These are phyloP conservation scores for Onychorhynchus coronatus DNA, from an alignment of 2,113 vertebrate species.

Conservation along the genomic window DNA sequence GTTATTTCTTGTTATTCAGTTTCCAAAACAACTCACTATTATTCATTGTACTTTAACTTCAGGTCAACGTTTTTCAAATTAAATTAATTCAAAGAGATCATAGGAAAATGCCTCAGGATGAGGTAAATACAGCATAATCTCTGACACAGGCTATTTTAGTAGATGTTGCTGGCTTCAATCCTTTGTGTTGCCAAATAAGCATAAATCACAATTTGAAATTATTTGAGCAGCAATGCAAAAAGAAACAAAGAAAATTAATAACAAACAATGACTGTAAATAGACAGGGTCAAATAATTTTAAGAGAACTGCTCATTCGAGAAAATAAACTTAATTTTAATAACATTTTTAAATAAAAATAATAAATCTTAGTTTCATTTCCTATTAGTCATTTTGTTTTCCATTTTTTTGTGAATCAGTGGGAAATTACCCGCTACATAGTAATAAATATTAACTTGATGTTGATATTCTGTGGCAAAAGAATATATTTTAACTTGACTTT, in stretches of 20 bases:
- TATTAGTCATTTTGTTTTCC: background rate
- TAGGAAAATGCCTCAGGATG: slow-evolving; percentile 1
- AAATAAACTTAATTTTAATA: background rate
- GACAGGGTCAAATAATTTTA: background rate
- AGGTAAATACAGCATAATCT: background rate
- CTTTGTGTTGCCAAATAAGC: background rate
- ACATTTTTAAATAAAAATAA: background rate
- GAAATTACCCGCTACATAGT: background rate
- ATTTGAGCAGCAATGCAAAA: background rate
- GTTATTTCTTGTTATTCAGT: background rate
- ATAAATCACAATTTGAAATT: background rate
- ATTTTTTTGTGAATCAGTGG: background rate
- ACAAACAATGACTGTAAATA: background rate
- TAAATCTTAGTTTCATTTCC: background rate
- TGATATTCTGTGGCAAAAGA: background rate
- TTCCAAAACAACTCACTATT: background rate
- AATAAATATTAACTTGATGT: background rate
- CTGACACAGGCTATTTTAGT: slow-evolving; percentile 16
- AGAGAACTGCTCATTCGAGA: background rate
- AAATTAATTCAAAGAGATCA: slow-evolving; percentile 20
- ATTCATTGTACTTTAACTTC: background rate
- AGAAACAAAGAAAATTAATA: background rate
- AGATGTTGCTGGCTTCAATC: background rate
- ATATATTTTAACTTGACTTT: background rate
- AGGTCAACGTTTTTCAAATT: slow-evolving; percentile 9